Percentiles rank a stretch among this genome's conserved stretches.
phyloP scores from a whole-genome alignment of 2,797 vertebrate genomes.

The Pantherophis vulpinus region DNA sequence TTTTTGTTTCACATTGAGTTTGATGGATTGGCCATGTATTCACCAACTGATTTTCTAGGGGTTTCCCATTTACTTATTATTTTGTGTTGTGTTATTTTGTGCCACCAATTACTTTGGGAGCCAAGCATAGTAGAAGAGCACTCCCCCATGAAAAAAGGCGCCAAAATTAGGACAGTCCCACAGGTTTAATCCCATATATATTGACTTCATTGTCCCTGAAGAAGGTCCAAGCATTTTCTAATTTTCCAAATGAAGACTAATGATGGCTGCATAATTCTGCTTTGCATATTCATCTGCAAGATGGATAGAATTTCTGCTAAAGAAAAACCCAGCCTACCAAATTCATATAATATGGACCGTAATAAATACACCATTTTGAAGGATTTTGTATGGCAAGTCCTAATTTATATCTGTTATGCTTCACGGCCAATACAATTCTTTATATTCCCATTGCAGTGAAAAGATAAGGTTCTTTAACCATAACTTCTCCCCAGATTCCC shows the following conservation, averaged over 20 bases:
- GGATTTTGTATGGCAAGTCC: slow-evolving; percentile 47
- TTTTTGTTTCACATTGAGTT: not conserved
- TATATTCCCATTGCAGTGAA: slow-evolving; percentile 59
- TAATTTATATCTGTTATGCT: slow-evolving; percentile 57
- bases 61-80: not conserved
- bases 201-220: not conserved
- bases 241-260: slow-evolving; percentile 24
- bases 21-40: not conserved
- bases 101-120: not conserved
- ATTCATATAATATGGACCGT: slow-evolving; percentile 52
- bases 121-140: not conserved
- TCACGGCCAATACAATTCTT: slow-evolving; percentile 53
- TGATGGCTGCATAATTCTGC: slow-evolving; percentile 31
- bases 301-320: slow-evolving; percentile 39
- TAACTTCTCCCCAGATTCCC: slow-evolving; percentile 57
- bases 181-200: not conserved
- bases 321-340: slow-evolving; percentile 33
- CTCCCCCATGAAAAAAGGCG: not conserved
- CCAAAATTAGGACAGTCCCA: not conserved
- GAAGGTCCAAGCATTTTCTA: slow-evolving; percentile 16
- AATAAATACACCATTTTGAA: slow-evolving; percentile 55
- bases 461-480: slow-evolving; percentile 59
- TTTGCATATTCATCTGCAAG: slow-evolving; percentile 33
- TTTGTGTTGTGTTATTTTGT: not conserved
- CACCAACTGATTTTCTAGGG: not conserved